These are phyloP conservation scores for Drosophila malerkotliana DNA, from an alignment of 1,140 invertebrate species.

Conservation along the genomic window DNA sequence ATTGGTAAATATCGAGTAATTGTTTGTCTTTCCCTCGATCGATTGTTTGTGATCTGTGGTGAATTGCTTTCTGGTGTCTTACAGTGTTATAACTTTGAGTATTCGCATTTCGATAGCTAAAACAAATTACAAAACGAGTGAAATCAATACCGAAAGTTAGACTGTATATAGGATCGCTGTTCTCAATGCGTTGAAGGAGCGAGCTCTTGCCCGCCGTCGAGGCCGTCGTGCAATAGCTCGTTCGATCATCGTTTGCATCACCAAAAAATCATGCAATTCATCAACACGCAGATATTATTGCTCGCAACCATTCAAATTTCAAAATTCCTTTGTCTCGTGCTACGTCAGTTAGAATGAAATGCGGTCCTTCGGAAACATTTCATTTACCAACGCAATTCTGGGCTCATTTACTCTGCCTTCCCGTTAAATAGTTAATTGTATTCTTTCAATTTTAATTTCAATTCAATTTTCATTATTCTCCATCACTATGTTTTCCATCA, in stretches of 20 bases:
- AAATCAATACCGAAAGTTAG: slow-evolving; percentile 66
- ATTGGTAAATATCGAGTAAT: slow-evolving; percentile 60
- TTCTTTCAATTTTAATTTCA: slow-evolving; percentile 16
- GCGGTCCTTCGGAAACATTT: slow-evolving; percentile 53
- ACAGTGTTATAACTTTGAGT: slow-evolving; percentile 56
- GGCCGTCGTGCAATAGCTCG: slow-evolving; percentile 64
- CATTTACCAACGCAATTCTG: slow-evolving; percentile 61
- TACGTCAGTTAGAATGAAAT: slow-evolving; percentile 50
- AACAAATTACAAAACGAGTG: slow-evolving; percentile 5
- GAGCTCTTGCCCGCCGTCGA: slow-evolving; percentile 60
- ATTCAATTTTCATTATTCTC: slow-evolving; percentile 30
- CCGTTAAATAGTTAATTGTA: slow-evolving; percentile 16
- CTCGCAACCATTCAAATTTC: slow-evolving; percentile 82
- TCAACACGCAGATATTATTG: slow-evolving; percentile 84
- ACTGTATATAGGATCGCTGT: slow-evolving; percentile 64
- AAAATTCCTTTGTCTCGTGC: slow-evolving; percentile 49
- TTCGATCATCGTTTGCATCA: slow-evolving; percentile 82
- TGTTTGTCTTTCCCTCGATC: slow-evolving; percentile 19
- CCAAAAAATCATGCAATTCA: slow-evolving; percentile 82
- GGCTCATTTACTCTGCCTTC: slow-evolving; percentile 57
- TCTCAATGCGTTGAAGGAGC: slow-evolving; percentile 78
- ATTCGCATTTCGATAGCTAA: slow-evolving; percentile 34
- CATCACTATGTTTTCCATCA: not conserved
- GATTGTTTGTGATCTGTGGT: slow-evolving; percentile 37
- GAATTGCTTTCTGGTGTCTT: slow-evolving; percentile 61